phyloP scores from a whole-genome alignment of 1,140 invertebrate species.

The Drosophila arizonae region DNA sequence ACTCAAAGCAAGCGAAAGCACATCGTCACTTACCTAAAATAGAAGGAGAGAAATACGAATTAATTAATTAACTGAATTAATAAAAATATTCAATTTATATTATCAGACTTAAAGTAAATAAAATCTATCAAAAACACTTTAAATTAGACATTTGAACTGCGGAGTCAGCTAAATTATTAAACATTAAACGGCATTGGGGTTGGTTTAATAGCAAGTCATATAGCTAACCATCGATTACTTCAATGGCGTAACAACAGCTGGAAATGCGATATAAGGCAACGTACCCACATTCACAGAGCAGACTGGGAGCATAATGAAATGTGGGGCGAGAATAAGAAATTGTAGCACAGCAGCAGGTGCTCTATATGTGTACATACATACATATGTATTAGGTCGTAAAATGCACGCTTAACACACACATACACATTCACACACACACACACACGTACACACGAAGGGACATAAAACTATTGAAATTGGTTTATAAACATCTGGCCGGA shows the following conservation, averaged over 20 bases:
- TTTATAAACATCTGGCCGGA: constrained; percentile 33
- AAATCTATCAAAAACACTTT: too few relatives aligned
- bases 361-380: constrained; percentile 40
- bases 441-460: constrained; percentile 15
- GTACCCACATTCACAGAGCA: neutral
- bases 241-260: neutral
- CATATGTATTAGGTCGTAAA: constrained; percentile 61
- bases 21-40: constrained; percentile 82
- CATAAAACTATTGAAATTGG: constrained; percentile 67
- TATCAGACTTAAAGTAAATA: too few relatives aligned
- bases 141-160: too few relatives aligned
- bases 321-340: constrained; percentile 28
- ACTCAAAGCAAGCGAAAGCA: constrained; percentile 78
- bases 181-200: too few relatives aligned
- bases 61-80: neutral
- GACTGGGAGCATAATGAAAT: constrained; percentile 11
- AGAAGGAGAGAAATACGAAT: constrained; percentile 38
- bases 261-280: constrained; percentile 7
- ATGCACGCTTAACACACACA: constrained; percentile 38
- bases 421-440: constrained; percentile 21
- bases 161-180: too few relatives aligned
- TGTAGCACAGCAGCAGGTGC: constrained; percentile 50
- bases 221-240: neutral
- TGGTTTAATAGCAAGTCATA: neutral
- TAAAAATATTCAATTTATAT: neutral